Conservation (phyloP, 1,140 invertebrate species). For the Ceratosolen solmsi region DNA sequence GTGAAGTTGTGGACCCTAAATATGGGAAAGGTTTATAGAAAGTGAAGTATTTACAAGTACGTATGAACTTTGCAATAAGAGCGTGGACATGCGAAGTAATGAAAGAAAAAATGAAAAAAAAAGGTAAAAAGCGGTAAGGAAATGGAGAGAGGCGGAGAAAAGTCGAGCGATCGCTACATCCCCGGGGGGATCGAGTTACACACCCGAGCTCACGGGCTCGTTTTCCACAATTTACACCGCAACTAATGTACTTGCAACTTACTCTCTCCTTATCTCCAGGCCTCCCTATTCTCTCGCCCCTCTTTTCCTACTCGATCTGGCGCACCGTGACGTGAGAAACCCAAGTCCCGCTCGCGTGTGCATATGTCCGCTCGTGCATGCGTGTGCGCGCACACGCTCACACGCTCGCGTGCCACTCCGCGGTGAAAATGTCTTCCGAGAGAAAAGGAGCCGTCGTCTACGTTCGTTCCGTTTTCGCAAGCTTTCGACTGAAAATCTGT, state of each 20-base stretch:
- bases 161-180: background rate
- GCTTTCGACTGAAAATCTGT: no score
- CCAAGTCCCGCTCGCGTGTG: no score
- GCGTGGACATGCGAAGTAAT: no score
- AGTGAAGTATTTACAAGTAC: no score
- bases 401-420: no score
- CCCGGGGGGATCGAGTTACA: conserved; percentile 19
- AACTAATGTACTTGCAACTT: conserved; percentile 32
- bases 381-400: no score
- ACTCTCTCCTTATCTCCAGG: background rate
- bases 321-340: no score
- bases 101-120: background rate
- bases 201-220: background rate
- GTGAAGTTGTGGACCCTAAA: no score
- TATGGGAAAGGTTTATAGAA: no score
- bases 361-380: background rate
- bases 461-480: no score
- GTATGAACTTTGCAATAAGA: no score
- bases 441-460: background rate
- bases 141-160: conserved; percentile 8
- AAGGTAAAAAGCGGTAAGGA: background rate
- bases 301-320: background rate
- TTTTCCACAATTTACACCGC: conserved; percentile 32
- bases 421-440: background rate
- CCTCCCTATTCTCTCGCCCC: background rate